phyloP scores from a whole-genome alignment of 2,888 invertebrate genomes.

The Harpalus rubripes region DNA sequence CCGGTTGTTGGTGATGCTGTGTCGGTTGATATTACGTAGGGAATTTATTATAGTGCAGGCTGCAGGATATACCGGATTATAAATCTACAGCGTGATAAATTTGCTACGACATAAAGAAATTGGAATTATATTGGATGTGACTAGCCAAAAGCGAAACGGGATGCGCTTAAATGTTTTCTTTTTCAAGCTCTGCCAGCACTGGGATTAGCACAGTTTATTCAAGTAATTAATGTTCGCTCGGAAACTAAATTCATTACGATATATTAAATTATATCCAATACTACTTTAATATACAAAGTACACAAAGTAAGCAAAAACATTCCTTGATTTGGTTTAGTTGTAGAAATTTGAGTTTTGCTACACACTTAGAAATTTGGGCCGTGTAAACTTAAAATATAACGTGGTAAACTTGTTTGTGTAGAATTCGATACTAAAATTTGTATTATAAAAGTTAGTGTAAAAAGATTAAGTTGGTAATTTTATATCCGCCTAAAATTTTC shows the following conservation, averaged over 20 bases:
- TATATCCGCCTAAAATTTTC: too few relatives aligned
- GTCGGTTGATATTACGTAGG: slow-evolving; percentile 51
- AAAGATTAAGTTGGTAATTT: too few relatives aligned
- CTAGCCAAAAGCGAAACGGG: slow-evolving; percentile 28
- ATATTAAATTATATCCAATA: slow-evolving; percentile 4
- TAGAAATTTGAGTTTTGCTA: too few relatives aligned
- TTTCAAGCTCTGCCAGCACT: not conserved
- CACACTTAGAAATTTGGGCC: too few relatives aligned
- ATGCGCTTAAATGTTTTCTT: slow-evolving; percentile 24
- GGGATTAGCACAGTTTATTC: not conserved
- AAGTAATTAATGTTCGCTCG: slow-evolving; percentile 18
- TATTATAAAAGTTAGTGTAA: too few relatives aligned
- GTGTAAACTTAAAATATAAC: too few relatives aligned
- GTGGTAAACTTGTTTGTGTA: too few relatives aligned
- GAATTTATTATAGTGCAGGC: slow-evolving; percentile 49
- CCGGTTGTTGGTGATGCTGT: slow-evolving; percentile 10
- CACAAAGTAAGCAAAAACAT: not conserved
- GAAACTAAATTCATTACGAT: not conserved
- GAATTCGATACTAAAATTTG: too few relatives aligned
- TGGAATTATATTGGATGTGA: slow-evolving; percentile 59
- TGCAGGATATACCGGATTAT: slow-evolving; percentile 36
- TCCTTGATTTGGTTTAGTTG: not conserved
- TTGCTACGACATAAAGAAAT: slow-evolving; percentile 51
- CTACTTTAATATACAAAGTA: not conserved
- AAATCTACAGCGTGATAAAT: slow-evolving; percentile 58